Evolutionary conservation across 1,140 invertebrate species (phyloP).

Genomic region (Lutraria rhynchaena): DNA sequence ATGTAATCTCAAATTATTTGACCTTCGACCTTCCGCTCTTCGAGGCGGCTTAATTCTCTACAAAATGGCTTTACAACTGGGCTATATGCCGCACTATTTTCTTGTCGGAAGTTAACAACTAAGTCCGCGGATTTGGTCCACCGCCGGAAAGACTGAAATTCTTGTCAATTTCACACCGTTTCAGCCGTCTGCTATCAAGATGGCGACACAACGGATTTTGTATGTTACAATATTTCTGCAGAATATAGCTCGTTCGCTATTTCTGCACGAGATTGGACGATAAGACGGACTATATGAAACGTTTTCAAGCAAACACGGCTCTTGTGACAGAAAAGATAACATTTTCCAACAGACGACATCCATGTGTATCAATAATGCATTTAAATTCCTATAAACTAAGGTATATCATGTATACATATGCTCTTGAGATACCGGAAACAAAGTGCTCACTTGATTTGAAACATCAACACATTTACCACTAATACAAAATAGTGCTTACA

Average conservation of each 20-base stretch:
- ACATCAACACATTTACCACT: too few relatives aligned
- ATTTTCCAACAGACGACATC: constrained; percentile 11
- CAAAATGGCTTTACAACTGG: constrained; percentile 43
- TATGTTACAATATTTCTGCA: not conserved
- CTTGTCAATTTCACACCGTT: constrained; percentile 55
- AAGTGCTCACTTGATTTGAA: too few relatives aligned
- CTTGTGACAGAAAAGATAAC: constrained; percentile 33
- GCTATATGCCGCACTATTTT: constrained; percentile 26
- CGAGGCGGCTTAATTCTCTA: constrained; percentile 35
- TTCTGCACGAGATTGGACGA: constrained; percentile 12
- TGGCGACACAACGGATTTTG: constrained; percentile 27
- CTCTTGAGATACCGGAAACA: too few relatives aligned
- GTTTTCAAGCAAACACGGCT: constrained; percentile 9
- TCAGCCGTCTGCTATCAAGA: constrained; percentile 42
- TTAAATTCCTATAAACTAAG: not conserved
- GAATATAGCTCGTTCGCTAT: not conserved
- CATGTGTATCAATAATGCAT: not conserved
- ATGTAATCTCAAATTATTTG: constrained; percentile 60
- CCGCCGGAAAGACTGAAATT: constrained; percentile 46
- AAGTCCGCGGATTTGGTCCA: constrained; percentile 31
- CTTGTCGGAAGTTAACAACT: constrained; percentile 21
- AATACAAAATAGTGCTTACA: too few relatives aligned
- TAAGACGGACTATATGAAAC: constrained; percentile 12
- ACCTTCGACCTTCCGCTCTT: constrained; percentile 44
- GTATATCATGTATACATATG: too few relatives aligned